Evolutionary conservation across 2,888 invertebrate species (phyloP).

Genomic region (Catocala nupta): DNA sequence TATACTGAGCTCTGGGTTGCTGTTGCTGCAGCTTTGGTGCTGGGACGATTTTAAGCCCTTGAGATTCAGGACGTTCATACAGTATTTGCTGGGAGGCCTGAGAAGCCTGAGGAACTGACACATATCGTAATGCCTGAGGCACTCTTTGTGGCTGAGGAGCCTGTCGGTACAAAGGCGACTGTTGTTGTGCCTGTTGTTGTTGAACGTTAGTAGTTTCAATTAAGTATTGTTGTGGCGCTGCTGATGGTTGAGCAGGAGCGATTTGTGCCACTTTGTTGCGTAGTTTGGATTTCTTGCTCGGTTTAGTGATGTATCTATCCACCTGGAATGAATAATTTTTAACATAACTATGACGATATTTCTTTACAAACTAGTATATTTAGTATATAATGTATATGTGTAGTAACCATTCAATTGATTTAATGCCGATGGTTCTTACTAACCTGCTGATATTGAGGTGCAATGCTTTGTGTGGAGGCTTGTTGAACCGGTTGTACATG

Average conservation of each 20-base stretch:
- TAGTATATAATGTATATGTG: no score
- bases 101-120: conserved; percentile 64
- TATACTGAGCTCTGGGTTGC: conserved; percentile 60
- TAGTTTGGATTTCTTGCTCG: conserved; percentile 78
- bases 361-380: no score
- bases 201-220: conserved; percentile 84
- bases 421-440: neutral
- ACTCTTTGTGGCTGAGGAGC: conserved; percentile 68
- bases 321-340: conserved; percentile 64
- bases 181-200: conserved; percentile 63
- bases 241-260: conserved; percentile 63
- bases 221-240: conserved; percentile 82
- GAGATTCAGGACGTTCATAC: conserved; percentile 76
- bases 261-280: conserved; percentile 70
- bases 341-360: neutral
- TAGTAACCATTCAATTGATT: no score
- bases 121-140: conserved; percentile 44
- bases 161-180: conserved; percentile 58
- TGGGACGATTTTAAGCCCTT: conserved; percentile 80
- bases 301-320: conserved; percentile 78
- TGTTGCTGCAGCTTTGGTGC: conserved; percentile 77
- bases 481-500: conserved; percentile 70
- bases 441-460: conserved; percentile 74
- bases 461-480: conserved; percentile 64
- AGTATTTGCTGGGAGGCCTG: conserved; percentile 63